Evolutionary conservation across 2,113 vertebrate species (phyloP), one percentile per base, ranked within the genome.

Genomic region (Zosterops borbonicus): DNA sequence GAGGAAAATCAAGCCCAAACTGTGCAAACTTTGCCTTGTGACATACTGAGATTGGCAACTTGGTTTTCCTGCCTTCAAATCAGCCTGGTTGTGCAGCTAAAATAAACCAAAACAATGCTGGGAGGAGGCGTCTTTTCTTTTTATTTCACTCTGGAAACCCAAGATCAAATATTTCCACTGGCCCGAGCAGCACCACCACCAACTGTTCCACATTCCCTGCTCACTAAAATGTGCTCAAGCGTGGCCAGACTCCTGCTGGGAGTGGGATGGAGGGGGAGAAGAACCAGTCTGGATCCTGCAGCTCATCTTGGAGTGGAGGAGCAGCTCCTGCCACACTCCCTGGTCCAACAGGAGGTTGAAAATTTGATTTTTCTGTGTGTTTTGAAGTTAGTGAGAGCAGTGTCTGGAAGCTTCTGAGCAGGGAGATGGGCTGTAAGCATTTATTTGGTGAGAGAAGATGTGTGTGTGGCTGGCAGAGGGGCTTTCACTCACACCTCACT

Each of bases 191-290:
- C 74, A 84, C 4, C 64, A 88, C 23, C 63, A 90, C 83, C 93
- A 92, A 95, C 87, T 89, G 90, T 82, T 96, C 90, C 52, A 22
- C 62, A 87, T 91, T 96, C 94, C 73, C 85, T 60, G 88, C 82
- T 95, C 33, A 14, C 85, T 82, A 18, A 88, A 90, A 75, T 96
- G 95, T 90, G 92, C 82, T 93, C 88, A 52, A 39, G 63, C 28
- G 0, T 44, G 80, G 90, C 78, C 87, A 83, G 78, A 41, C 58
- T 82, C 92, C 94, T 1, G 37, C 85, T 95, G 92, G 60, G 70
- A 69, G 53, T 85, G 70, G 87, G 78, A 60, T 87, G 78, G 78
- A 94, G 80, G 65, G 28, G 68, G 33, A 93, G 58, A 94, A 93
- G 49, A 87, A 76, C 1, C 2, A n/a, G 63, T 46, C 78, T 94